Conservation (phyloP, 2,797 vertebrate species). For the Spinibarbus caldwelli region DNA sequence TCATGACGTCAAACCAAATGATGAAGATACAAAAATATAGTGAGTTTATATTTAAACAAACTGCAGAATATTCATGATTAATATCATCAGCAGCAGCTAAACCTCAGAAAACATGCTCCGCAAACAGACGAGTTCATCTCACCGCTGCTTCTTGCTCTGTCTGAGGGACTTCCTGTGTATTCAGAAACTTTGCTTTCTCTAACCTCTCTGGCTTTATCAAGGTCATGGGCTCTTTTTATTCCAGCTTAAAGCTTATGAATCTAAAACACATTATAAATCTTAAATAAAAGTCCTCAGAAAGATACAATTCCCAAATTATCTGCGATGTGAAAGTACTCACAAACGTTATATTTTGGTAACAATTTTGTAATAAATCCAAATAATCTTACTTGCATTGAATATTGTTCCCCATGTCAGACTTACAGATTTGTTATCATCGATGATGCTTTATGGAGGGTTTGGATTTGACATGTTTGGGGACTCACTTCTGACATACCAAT, state of each 20-base stretch:
- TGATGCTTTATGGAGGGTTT: neutral
- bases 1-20: conserved; percentile 84
- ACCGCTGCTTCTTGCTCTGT: neutral
- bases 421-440: neutral
- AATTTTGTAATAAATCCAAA: neutral
- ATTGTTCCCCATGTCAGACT: neutral
- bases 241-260: neutral
- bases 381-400: neutral
- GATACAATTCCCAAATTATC: neutral
- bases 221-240: neutral
- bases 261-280: neutral
- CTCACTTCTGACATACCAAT: neutral
- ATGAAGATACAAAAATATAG: conserved; percentile 78
- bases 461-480: neutral
- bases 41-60: conserved; percentile 77
- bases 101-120: conserved; percentile 59
- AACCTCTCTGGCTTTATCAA: neutral
- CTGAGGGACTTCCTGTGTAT: conserved; percentile 22
- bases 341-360: neutral
- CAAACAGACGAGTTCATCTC: conserved; percentile 49
- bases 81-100: conserved; percentile 38
- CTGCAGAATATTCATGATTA: conserved; percentile 73
- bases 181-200: neutral
- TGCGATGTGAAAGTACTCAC: neutral
- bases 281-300: neutral